These are phyloP conservation scores for Zaprionus davidi DNA, from an alignment of 1,140 invertebrate species.

Conservation along the genomic window DNA sequence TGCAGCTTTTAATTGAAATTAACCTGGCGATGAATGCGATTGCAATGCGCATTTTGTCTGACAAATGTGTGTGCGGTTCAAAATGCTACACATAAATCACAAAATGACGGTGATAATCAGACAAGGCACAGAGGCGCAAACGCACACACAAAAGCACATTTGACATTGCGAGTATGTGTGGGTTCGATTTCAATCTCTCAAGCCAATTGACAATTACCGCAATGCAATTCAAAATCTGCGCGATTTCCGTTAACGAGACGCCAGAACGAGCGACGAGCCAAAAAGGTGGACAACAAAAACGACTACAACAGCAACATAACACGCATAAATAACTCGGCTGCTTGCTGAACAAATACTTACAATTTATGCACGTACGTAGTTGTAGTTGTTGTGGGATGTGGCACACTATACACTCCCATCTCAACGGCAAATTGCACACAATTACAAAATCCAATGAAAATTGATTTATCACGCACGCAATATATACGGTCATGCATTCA, in stretches of 20 bases:
- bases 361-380: slow-evolving; percentile 52
- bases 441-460: slow-evolving; percentile 82
- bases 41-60: slow-evolving; percentile 51
- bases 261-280: slow-evolving; percentile 23
- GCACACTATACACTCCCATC: background rate
- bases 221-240: slow-evolving; percentile 74
- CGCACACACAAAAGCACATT: slow-evolving; percentile 5
- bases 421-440: slow-evolving; percentile 66
- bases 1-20: slow-evolving; percentile 74
- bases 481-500: slow-evolving; percentile 79
- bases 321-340: slow-evolving; percentile 57
- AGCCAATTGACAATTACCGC: slow-evolving; percentile 76
- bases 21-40: slow-evolving; percentile 61
- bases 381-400: slow-evolving; percentile 1
- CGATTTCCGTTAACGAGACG: slow-evolving; percentile 68
- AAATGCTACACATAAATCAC: slow-evolving; percentile 77
- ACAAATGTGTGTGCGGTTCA: slow-evolving; percentile 62
- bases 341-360: slow-evolving; percentile 73
- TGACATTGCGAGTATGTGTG: slow-evolving; percentile 3
- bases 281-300: slow-evolving; percentile 36
- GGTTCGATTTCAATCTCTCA: slow-evolving; percentile 70
- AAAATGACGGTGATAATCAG: slow-evolving; percentile 68
- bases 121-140: slow-evolving; percentile 42
- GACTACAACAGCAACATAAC: slow-evolving; percentile 16
- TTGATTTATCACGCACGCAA: slow-evolving; percentile 81